These are phyloP conservation scores for Xenopus laevis DNA, from an alignment of 2,113 vertebrate genomes.

Conservation along the genomic window DNA sequence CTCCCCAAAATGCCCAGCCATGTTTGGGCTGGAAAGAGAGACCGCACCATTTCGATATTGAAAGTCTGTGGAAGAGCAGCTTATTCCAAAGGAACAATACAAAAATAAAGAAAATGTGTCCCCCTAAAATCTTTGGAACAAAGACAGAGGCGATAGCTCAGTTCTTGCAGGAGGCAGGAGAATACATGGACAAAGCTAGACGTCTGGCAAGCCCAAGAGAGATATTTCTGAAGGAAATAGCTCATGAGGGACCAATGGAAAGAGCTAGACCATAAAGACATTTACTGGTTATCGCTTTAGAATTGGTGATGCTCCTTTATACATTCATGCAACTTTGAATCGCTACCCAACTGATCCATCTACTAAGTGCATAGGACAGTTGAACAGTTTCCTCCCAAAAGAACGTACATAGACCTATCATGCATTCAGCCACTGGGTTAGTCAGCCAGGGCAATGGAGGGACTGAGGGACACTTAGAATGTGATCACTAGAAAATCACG, in stretches of 20 bases:
- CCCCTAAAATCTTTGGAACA: slow-evolving; percentile 37
- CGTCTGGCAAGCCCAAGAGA: slow-evolving; percentile 7
- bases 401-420: slow-evolving; percentile 58
- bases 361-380: slow-evolving; percentile 52
- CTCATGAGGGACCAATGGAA: slow-evolving; percentile 7
- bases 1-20: neutral
- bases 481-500: slow-evolving; percentile 23
- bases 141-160: slow-evolving; percentile 25
- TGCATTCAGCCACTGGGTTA: slow-evolving; percentile 62
- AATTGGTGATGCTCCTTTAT: slow-evolving; percentile 14
- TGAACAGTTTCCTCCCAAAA: slow-evolving; percentile 46
- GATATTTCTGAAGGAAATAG: neutral
- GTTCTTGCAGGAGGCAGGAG: slow-evolving; percentile 7
- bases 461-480: neutral
- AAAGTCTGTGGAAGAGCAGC: slow-evolving; percentile 46
- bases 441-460: slow-evolving; percentile 53
- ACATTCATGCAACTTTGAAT: slow-evolving; percentile 32
- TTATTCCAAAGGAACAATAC: slow-evolving; percentile 23
- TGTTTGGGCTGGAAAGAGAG: slow-evolving; percentile 1
- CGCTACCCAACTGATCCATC: slow-evolving; percentile 23
- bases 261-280: slow-evolving; percentile 20
- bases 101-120: slow-evolving; percentile 11
- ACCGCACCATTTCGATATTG: slow-evolving; percentile 44
- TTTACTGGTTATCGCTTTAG: slow-evolving; percentile 10
- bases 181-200: slow-evolving; percentile 18